phyloP scores from a whole-genome alignment of 2,797 vertebrate genomes.

The Dallia pectoralis region DNA sequence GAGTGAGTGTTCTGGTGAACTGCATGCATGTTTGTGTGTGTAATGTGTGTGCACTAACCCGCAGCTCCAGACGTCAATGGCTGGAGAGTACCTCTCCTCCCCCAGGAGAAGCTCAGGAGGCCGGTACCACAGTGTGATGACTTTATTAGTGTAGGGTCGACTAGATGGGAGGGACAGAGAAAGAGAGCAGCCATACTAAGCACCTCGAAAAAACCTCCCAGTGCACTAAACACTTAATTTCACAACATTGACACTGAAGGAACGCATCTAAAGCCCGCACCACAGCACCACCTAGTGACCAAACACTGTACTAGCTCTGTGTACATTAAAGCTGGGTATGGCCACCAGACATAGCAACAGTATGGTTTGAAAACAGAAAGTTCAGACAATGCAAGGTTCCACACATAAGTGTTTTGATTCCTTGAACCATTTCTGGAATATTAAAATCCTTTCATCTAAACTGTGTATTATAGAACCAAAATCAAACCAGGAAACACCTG shows the following conservation, averaged over 20 bases:
- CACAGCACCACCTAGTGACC: constrained; percentile 57
- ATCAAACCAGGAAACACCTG: background rate
- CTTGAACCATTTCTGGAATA: too few species aligned
- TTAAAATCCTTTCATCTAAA: too few species aligned
- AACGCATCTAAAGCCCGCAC: background rate
- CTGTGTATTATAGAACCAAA: too few species aligned
- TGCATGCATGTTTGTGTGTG: background rate
- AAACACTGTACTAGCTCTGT: background rate
- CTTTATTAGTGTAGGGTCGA: constrained; percentile 90
- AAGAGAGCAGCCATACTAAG: background rate
- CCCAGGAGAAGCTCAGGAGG: constrained; percentile 87
- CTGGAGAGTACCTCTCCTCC: constrained; percentile 86
- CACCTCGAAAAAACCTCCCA: background rate
- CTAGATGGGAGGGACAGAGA: constrained; percentile 59
- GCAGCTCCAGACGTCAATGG: constrained; percentile 91
- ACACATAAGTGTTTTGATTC: too few species aligned
- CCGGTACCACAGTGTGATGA: constrained; percentile 89
- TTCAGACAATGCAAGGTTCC: too few species aligned
- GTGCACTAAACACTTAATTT: constrained; percentile 22
- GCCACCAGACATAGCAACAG: background rate
- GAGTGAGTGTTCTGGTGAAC: background rate
- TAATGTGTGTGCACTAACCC: constrained; percentile 71
- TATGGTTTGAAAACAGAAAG: too few species aligned
- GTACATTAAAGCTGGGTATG: background rate
- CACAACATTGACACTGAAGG: background rate